These are phyloP conservation scores for Eurytoma californica DNA, from an alignment of 2,888 invertebrate genomes.

Conservation along the genomic window DNA sequence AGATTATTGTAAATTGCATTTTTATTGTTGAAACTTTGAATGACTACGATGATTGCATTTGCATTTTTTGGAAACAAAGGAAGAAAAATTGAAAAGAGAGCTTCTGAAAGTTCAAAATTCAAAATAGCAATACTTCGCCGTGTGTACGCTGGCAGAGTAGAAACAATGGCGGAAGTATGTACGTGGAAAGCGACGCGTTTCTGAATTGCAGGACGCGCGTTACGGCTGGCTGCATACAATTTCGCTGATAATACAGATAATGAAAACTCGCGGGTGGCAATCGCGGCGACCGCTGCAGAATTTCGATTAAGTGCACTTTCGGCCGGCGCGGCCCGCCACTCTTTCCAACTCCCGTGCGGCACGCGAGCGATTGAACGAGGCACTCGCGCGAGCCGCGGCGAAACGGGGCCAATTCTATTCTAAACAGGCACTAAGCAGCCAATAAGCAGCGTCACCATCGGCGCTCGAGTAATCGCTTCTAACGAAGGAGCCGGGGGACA, in stretches of 20 bases:
- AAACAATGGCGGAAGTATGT: background rate
- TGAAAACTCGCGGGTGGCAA: constrained; percentile 27
- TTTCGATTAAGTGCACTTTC: constrained; percentile 26
- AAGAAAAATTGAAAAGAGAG: too few relatives aligned
- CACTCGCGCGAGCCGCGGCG: background rate
- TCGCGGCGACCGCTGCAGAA: constrained; percentile 13
- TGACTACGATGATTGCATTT: too few relatives aligned
- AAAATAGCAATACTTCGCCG: background rate
- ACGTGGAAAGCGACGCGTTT: constrained; percentile 11
- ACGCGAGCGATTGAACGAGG: too few relatives aligned
- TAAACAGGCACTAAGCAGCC: constrained; percentile 16
- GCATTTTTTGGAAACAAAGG: too few relatives aligned
- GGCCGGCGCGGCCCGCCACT: too few relatives aligned
- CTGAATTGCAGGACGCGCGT: constrained; percentile 14
- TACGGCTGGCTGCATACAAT: constrained; percentile 20
- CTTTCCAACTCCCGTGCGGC: too few relatives aligned
- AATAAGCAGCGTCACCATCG: constrained; percentile 6
- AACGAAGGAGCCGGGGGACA: constrained; percentile 9
- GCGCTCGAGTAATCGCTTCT: background rate
- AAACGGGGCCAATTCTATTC: constrained; percentile 2
- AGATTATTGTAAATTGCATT: too few relatives aligned
- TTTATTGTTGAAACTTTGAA: too few relatives aligned
- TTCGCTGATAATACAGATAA: constrained; percentile 28
- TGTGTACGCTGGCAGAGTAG: background rate
- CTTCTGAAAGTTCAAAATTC: background rate